These are phyloP conservation scores for Scaptomyza reducta DNA, from an alignment of 2,888 invertebrate genomes.

Conservation along the genomic window DNA sequence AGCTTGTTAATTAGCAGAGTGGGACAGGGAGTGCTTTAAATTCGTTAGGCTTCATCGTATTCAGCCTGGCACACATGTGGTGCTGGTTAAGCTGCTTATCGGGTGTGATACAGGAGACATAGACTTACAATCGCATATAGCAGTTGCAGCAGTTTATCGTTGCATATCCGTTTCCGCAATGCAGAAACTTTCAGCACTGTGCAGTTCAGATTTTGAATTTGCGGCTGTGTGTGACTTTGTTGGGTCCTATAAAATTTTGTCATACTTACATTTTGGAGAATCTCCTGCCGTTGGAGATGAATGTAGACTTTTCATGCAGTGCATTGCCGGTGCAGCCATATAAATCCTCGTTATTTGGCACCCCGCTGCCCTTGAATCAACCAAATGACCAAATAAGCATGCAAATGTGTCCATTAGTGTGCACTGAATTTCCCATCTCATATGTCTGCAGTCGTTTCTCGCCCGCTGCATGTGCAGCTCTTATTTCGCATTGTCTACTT, in stretches of 20 bases:
- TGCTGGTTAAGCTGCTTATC: conserved; percentile 38
- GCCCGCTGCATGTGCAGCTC: conserved; percentile 31
- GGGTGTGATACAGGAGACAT: conserved; percentile 3
- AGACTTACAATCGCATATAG: neutral
- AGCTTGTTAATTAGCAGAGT: conserved; percentile 5
- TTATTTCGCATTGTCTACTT: conserved; percentile 59
- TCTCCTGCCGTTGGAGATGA: conserved; percentile 24
- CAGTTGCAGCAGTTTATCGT: conserved; percentile 4
- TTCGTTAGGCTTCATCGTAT: conserved; percentile 11
- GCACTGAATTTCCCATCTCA: conserved; percentile 33
- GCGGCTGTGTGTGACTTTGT: conserved; percentile 11
- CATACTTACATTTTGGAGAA: conserved; percentile 17
- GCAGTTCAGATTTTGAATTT: conserved; percentile 5
- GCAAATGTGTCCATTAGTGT: conserved; percentile 51
- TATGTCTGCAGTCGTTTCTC: conserved; percentile 19
- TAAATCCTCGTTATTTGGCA: conserved; percentile 35
- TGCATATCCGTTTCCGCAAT: conserved; percentile 51
- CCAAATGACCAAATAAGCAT: conserved; percentile 27
- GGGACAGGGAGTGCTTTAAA: neutral
- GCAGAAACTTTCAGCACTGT: conserved; percentile 38
- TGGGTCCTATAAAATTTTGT: conserved; percentile 31
- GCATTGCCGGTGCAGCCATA: conserved; percentile 33
- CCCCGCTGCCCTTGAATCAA: conserved; percentile 15
- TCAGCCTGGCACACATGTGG: conserved; percentile 33
- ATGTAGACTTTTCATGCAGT: conserved; percentile 26